Conservation (phyloP, 2,113 vertebrate genomes). For the Apus apus region DNA sequence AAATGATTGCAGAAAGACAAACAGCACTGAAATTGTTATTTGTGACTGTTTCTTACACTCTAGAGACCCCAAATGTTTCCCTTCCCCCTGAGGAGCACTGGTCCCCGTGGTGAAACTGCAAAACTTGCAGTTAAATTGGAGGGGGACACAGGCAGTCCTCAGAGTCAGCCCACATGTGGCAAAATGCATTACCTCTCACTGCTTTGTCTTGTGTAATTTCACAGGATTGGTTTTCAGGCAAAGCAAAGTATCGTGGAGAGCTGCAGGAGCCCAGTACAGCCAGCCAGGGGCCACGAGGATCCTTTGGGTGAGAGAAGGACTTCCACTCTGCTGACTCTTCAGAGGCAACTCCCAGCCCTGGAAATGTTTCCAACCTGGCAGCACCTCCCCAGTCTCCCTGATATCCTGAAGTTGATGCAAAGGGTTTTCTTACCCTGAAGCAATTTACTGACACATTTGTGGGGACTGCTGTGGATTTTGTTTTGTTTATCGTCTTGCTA, state of each 20-base stretch:
- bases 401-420: neutral
- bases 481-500: slow-evolving; percentile 27
- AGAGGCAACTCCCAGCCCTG: rapidly evolving
- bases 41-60: neutral
- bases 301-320: neutral
- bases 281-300: neutral
- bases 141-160: neutral
- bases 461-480: slow-evolving; percentile 16
- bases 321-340: neutral
- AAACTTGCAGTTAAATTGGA: neutral
- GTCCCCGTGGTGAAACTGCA: neutral
- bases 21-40: neutral
- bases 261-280: neutral
- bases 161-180: neutral
- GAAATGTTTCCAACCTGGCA: neutral
- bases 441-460: neutral
- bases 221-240: neutral
- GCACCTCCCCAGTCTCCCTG: neutral
- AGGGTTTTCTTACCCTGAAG: slow-evolving; percentile 25
- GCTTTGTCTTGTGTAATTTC: neutral
- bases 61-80: neutral
- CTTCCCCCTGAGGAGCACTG: neutral
- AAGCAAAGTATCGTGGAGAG: neutral
- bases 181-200: neutral
- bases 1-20: neutral